Base-by-base conservation (phyloP, 1,140 invertebrate genomes). In the Gerris buenoi region DNA sequence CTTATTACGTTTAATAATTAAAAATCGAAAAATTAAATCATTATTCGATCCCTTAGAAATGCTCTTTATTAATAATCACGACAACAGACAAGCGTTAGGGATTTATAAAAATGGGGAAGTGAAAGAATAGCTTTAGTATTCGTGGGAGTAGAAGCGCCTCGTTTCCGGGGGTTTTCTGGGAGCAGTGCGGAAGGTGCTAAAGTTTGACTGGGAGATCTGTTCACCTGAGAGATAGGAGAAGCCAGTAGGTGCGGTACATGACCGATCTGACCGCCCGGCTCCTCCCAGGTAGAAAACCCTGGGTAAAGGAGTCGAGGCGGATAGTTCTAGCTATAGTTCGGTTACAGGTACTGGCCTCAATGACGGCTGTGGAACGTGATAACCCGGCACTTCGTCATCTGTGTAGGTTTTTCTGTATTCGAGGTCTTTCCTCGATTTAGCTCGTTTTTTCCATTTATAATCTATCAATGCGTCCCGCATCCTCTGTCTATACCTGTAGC, bases 241-340 rank as follows among this genome's bases (percentile, higher is more conserved):
- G 56, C 86, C 68, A 33, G 70, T 64, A 13, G 68, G 46, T 29
- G 66, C 66, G 46, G 65, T 68, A 56, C 28, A 65, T 66, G 79
- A 77, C 77, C 79, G 78, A 57, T 78, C 76, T 64, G 75, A 81
- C 81, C 73, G 80, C 77, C 74, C 79, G 78, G 77, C 80, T 77
- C 76, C 80, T 75, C 75, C 69, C 79, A 79, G 74, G 80, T 81
- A 73, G 79, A 79, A 66, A 10, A 66, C 60, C 65, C 59, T 28
- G 66, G 66, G 33, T 27, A 27, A n/a, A 84, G 79, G 86, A 84
- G 83, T 86, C 86, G 72, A 73, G 74, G 74, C 74, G 73, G 75
- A 73, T 80, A 88, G 85, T 83, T 90, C 88, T 90, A 90, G 89
- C 89, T 91, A 93, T 86, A 93, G 89, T 78, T 92, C 90, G 79